Evolutionary conservation across 2,888 invertebrate genomes (phyloP).

Genomic region (Cyclophora albipunctata): DNA sequence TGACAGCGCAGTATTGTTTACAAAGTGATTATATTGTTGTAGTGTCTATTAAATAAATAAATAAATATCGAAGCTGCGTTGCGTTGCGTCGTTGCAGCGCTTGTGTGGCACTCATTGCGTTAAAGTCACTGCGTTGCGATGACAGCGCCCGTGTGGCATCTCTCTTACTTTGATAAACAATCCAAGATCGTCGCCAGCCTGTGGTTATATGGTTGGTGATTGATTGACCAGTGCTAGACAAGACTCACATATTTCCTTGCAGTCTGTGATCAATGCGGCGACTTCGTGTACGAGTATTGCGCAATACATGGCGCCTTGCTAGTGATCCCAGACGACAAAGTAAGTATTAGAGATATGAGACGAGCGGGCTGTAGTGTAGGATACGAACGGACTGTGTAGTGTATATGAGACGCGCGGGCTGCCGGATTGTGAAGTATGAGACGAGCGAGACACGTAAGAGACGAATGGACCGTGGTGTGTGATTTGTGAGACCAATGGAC

Average conservation of each 20-base stretch:
- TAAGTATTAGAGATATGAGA: conserved; percentile 9
- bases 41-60: no score
- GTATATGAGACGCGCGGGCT: conserved; percentile 19
- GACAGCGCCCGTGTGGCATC: no score
- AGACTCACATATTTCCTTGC: conserved; percentile 2
- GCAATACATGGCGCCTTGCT: conserved; percentile 40
- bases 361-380: conserved; percentile 20
- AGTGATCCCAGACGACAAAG: conserved; percentile 43
- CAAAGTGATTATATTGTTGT: no score
- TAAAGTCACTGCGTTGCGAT: no score
- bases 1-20: no score
- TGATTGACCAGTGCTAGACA: neutral
- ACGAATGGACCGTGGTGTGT: no score
- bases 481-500: no score
- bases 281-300: conserved; percentile 45
- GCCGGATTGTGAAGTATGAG: neutral
- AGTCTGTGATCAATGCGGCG: conserved; percentile 39
- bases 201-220: neutral
- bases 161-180: neutral
- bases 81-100: no score
- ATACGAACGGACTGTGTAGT: neutral
- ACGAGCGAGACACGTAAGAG: no score
- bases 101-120: no score
- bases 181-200: neutral
- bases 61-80: no score